Base-by-base conservation (phyloP, 2,888 invertebrate species). In the Heteropelma amictum region DNA sequence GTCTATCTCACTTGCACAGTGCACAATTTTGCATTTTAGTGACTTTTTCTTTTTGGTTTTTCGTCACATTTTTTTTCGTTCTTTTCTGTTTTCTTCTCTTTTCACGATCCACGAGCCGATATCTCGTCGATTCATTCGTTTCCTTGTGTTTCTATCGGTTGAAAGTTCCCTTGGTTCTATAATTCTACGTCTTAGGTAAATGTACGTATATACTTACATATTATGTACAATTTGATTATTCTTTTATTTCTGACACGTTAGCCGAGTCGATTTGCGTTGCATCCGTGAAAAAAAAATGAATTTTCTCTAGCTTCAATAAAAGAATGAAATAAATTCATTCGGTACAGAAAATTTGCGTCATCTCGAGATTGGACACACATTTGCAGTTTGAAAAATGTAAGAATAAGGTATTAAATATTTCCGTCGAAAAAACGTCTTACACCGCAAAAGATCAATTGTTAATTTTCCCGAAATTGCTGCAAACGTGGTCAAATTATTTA, bases 11-110 rank as follows among this genome's bases (percentile, higher is more conserved):
- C 58, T 26, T 58, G 74, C 74, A 80, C 60, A 68, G 72, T 77
- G 76, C 73, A 54, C 75, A 35, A 49, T 79, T 81, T 80, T 81
- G 81, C 78, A 79, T 80, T 81, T 78, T 79, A 78, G 78, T 77
- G 77, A 77, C 19, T 64, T 70, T 49, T 75, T 21, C 14, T 40
- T 30, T 68, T 58, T 60, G 42, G 51, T 17, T 49, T 49, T 69
- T 14, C 23, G 1, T 51, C n/a, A n/a, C n/a, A n/a, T 54, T 54
- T 64, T 58, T 35, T 42, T 53, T 58, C 35, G 8, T 21, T 21
- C 14, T 60, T 56, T 40, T n/a, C 14, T 19, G 63, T 72, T 61
- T 69, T 38, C 68, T 68, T 73, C 42, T 76, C 69, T 49, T 53
- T 77, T 76, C 72, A 76, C 35, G 35, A 17, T 47, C 3, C 33